Conservation (phyloP, 2,113 vertebrate genomes). For the Carlito syrichta region DNA sequence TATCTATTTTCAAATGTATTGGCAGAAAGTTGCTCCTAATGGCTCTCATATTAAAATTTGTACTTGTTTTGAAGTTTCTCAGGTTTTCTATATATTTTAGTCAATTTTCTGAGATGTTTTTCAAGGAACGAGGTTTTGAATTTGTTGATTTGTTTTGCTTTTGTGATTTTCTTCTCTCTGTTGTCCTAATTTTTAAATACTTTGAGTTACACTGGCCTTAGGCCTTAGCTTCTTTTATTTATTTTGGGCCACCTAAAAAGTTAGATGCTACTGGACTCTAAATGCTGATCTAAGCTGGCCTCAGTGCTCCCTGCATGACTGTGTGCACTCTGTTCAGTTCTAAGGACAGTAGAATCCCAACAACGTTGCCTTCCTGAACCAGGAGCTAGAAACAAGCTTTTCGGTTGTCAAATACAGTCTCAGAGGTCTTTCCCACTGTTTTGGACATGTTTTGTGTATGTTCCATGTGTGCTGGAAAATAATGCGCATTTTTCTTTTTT, state of each 20-base stretch:
- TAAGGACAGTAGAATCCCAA: neutral
- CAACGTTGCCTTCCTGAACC: neutral
- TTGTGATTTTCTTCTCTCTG: neutral
- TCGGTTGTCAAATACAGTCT: neutral
- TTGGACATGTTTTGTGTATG: neutral
- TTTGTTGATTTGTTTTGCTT: neutral
- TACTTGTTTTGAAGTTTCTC: neutral
- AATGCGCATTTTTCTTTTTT: neutral
- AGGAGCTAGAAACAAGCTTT: neutral
- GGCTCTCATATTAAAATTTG: no score
- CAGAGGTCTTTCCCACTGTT: neutral
- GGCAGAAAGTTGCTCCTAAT: neutral
- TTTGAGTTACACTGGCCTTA: neutral
- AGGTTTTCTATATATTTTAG: neutral
- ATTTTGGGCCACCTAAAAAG: neutral
- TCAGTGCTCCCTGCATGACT: neutral
- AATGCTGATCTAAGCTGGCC: neutral
- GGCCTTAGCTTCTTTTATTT: neutral
- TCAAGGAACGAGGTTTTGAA: neutral
- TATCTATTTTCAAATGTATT: neutral
- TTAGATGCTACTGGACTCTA: neutral
- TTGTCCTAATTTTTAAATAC: neutral
- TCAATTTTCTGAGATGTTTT: neutral
- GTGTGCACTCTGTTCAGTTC: neutral
- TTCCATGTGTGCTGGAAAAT: neutral